A percentile compares a stretch with the other conserved stretches of the same genome.
Evolutionary conservation across 2,113 vertebrate species (phyloP).

Genomic region (Ancistrus triradiatus): DNA sequence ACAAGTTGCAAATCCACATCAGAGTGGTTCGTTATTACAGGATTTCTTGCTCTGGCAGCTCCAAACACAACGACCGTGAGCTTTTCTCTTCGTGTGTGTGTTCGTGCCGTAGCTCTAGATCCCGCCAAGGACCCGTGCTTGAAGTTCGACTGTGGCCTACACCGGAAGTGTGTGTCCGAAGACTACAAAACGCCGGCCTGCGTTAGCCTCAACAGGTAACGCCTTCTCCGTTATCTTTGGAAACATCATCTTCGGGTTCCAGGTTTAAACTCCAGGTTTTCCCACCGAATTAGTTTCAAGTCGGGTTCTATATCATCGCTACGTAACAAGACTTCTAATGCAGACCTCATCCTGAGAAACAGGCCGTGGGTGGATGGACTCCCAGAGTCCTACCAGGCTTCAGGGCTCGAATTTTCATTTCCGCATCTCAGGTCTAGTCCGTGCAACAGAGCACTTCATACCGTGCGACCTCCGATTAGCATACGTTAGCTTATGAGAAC

Average conservation of each 20-base stretch:
- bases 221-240: not conserved
- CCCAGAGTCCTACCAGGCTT: not conserved
- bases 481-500: conserved; percentile 11
- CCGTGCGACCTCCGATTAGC: conserved; percentile 6
- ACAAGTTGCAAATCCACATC: too few species aligned
- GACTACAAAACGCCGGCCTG: conserved; percentile 85
- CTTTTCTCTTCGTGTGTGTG: too few species aligned
- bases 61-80: too few species aligned
- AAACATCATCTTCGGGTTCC: too few species aligned
- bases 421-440: not conserved
- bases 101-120: conserved; percentile 76
- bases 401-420: not conserved
- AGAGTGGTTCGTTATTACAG: too few species aligned
- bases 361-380: not conserved
- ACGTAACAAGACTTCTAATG: not conserved
- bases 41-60: too few species aligned
- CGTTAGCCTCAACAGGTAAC: conserved; percentile 81
- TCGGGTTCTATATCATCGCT: too few species aligned
- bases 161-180: conserved; percentile 90
- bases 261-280: too few species aligned
- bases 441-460: not conserved
- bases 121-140: conserved; percentile 91
- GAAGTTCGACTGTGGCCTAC: conserved; percentile 90
- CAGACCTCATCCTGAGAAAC: not conserved
- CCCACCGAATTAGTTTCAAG: too few species aligned